These are phyloP conservation scores for Listrodromus nycthemerus DNA, from an alignment of 2,888 invertebrate species.

Conservation along the genomic window DNA sequence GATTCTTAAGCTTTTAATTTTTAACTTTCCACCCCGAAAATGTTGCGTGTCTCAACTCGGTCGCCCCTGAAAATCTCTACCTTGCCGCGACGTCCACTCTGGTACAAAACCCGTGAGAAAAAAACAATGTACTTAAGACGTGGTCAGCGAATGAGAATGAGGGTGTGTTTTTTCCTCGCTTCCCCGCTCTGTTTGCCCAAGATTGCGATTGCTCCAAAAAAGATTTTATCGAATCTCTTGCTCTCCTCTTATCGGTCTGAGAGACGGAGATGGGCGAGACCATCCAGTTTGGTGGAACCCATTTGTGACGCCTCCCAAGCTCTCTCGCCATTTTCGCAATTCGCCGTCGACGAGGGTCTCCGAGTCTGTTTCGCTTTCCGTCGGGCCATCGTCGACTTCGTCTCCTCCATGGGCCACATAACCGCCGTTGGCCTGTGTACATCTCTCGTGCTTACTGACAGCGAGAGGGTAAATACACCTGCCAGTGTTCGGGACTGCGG, in stretches of 20 bases:
- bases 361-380: conserved; percentile 14
- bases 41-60: too few relatives aligned
- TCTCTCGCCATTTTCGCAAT: conserved; percentile 30
- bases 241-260: conserved; percentile 1
- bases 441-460: conserved; percentile 39
- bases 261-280: conserved; percentile 15
- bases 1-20: too few relatives aligned
- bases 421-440: conserved; percentile 21
- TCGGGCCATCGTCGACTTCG: conserved; percentile 17
- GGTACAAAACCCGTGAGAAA: background rate
- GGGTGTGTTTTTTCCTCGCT: background rate
- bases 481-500: conserved; percentile 33
- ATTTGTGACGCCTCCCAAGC: conserved; percentile 21
- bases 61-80: too few relatives aligned
- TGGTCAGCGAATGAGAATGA: conserved; percentile 31
- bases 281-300: conserved; percentile 24
- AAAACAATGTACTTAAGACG: conserved; percentile 15
- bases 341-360: conserved; percentile 36
- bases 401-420: conserved; percentile 19
- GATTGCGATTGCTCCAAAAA: conserved; percentile 26
- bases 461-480: conserved; percentile 49
- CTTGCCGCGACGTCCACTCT: too few relatives aligned
- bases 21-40: too few relatives aligned
- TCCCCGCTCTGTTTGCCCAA: background rate
- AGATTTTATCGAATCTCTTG: conserved; percentile 24